Conservation (phyloP, 2,888 invertebrate genomes). For the Cephonodes hylas region DNA sequence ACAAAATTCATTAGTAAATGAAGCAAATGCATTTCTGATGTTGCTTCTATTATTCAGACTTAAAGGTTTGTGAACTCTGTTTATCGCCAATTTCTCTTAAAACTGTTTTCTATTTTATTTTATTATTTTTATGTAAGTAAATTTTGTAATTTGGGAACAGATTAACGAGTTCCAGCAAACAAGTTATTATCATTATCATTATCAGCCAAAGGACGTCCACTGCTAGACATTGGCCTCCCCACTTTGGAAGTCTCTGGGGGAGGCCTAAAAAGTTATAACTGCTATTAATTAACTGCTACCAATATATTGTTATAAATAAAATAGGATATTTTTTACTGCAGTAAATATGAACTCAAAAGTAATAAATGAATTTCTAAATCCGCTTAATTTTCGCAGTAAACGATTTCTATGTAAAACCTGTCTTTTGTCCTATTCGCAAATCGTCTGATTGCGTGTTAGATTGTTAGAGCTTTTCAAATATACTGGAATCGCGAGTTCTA, state of each 20-base stretch:
- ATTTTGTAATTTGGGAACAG: not conserved
- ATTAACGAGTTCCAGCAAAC: no score
- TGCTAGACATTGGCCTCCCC: no score
- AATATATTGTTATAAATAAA: no score
- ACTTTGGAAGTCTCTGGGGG: no score
- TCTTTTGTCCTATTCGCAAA: not conserved
- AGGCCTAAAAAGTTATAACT: no score
- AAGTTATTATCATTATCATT: no score
- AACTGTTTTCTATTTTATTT: not conserved
- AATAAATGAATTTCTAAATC: not conserved
- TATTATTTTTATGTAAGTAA: not conserved
- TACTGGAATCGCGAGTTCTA: not conserved
- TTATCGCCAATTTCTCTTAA: not conserved
- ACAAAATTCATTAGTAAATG: not conserved
- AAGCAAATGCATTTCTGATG: not conserved
- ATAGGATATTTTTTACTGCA: no score
- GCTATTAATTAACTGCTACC: no score
- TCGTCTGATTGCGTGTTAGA: not conserved
- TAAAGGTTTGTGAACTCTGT: not conserved
- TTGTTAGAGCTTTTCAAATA: not conserved
- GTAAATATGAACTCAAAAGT: not conserved
- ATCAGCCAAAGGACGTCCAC: no score
- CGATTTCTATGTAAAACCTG: not conserved
- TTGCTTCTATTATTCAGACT: not conserved
- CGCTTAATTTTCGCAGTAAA: not conserved